A percentile compares a stretch with the other conserved stretches of the same genome.
Evolutionary conservation across 2,797 vertebrate species (phyloP).

Genomic region (Garrulus glandarius): DNA sequence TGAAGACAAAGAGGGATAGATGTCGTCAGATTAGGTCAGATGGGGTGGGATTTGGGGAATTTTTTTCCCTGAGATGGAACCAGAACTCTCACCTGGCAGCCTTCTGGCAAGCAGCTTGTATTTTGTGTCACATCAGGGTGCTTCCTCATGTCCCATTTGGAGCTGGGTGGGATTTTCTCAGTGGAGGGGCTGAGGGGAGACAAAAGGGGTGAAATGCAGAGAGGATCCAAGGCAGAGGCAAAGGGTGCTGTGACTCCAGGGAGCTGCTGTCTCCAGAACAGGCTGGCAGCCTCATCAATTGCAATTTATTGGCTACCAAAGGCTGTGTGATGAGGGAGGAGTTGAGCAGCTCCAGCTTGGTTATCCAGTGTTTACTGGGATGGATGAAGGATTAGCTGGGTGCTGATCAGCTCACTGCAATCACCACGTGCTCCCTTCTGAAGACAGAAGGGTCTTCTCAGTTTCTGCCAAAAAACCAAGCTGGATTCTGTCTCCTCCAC

Average conservation of each 20-base stretch:
- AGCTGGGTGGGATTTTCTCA: background rate
- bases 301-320: background rate
- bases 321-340: background rate
- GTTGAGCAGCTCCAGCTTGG: background rate
- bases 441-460: background rate
- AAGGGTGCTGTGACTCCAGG: background rate
- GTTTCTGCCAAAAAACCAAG: background rate
- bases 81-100: background rate
- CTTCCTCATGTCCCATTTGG: background rate
- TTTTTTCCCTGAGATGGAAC: background rate
- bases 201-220: background rate
- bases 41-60: background rate
- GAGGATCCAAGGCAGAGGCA: background rate
- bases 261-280: background rate
- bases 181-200: background rate
- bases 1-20: background rate
- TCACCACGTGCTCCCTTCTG: background rate
- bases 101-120: background rate
- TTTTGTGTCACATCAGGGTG: background rate
- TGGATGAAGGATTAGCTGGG: background rate
- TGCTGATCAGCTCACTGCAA: background rate
- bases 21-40: background rate
- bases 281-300: background rate
- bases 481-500: background rate
- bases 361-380: fast-evolving